These are phyloP conservation scores for Formica exsecta DNA, from an alignment of 1,140 invertebrate species.

Conservation along the genomic window DNA sequence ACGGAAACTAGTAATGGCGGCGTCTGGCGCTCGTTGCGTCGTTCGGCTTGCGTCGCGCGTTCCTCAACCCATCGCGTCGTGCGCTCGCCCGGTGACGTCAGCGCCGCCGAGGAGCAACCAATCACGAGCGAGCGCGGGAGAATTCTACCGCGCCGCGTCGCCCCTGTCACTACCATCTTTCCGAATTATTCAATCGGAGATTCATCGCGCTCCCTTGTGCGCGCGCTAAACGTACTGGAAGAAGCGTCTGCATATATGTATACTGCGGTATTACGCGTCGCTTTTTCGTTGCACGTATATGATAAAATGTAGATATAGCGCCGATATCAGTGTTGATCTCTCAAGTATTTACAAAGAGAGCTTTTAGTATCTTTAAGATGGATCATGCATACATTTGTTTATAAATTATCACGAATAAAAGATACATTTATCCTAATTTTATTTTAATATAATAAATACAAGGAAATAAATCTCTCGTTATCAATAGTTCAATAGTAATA, in stretches of 20 bases:
- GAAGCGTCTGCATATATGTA: not conserved
- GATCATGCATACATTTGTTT: not conserved
- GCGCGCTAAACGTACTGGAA: not conserved
- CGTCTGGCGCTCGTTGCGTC: conserved; percentile 59
- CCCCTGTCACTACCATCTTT: not conserved
- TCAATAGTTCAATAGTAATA: not conserved
- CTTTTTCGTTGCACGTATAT: not conserved
- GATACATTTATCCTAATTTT: not conserved
- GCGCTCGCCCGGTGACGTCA: not conserved
- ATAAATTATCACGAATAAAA: not conserved
- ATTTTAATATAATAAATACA: not conserved
- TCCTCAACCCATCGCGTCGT: conserved; percentile 40
- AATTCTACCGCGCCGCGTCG: not conserved
- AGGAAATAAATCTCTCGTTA: too few relatives aligned
- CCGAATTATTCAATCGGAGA: conserved; percentile 4
- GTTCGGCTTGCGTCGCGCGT: conserved; percentile 36
- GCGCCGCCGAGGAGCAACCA: not conserved
- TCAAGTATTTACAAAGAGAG: too few relatives aligned
- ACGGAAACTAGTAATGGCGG: conserved; percentile 68
- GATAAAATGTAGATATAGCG: too few relatives aligned
- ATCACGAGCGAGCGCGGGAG: conserved; percentile 31
- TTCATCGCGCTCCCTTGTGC: too few relatives aligned
- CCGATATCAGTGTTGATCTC: too few relatives aligned
- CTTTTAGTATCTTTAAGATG: too few relatives aligned
- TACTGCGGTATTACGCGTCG: not conserved